These are phyloP conservation scores for Germaria angustata DNA, from an alignment of 2,888 invertebrate genomes.

Conservation along the genomic window DNA sequence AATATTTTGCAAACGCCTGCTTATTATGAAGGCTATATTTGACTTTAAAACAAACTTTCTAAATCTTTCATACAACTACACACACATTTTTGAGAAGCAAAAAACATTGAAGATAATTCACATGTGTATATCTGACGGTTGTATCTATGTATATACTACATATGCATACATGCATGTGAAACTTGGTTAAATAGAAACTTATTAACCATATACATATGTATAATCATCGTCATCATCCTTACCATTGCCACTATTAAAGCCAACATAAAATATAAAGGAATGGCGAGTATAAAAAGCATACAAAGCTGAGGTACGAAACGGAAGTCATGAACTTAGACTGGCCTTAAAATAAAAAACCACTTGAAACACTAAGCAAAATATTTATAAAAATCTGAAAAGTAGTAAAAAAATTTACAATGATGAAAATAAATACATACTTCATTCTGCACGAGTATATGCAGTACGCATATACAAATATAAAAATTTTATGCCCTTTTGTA, in stretches of 20 bases:
- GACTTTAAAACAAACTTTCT: too few species aligned
- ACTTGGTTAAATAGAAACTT: conserved; percentile 19
- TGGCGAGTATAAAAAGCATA: neutral
- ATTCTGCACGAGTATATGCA: neutral
- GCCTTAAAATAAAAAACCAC: conserved; percentile 33
- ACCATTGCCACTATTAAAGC: conserved; percentile 4
- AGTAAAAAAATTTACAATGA: conserved; percentile 24
- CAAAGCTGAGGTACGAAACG: neutral
- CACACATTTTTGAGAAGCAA: neutral
- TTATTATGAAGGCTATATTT: too few species aligned
- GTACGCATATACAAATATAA: neutral
- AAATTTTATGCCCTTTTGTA: too few species aligned
- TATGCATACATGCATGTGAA: neutral
- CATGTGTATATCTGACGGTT: too few species aligned
- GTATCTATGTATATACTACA: too few species aligned
- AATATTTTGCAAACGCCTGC: too few species aligned
- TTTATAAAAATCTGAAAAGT: neutral
- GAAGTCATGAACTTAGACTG: conserved; percentile 43
- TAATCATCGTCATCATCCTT: neutral
- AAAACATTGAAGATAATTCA: neutral
- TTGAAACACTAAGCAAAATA: neutral
- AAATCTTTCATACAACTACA: too few species aligned
- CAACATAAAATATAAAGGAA: neutral
- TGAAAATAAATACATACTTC: conserved; percentile 22
- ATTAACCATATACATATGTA: conserved; percentile 1